Evolutionary conservation across 2,888 invertebrate genomes (phyloP).

Genomic region (Agrochola lychnidis): DNA sequence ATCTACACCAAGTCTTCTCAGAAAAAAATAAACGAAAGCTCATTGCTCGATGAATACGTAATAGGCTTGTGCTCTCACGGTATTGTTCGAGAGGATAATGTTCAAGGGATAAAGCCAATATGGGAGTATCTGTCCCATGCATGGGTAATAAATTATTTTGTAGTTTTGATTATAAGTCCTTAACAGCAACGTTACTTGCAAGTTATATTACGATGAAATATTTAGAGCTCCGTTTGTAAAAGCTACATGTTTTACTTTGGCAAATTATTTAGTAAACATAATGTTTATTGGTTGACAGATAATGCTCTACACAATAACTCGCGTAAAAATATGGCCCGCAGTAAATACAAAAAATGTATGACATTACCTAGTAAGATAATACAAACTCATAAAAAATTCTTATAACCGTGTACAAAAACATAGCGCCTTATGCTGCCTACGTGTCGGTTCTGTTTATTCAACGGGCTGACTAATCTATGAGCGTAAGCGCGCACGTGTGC

Average conservation of each 20-base stretch:
- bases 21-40: constrained; percentile 82
- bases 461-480: constrained; percentile 75
- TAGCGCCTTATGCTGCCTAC: constrained; percentile 61
- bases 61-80: constrained; percentile 74
- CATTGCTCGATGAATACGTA: constrained; percentile 81
- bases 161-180: constrained; percentile 21
- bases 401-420: constrained; percentile 44
- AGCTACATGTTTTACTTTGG: background rate
- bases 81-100: constrained; percentile 70
- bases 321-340: constrained; percentile 9
- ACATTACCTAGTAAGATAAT: constrained; percentile 32
- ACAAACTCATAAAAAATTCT: constrained; percentile 38
- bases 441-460: constrained; percentile 80
- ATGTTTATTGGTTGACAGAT: background rate
- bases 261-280: constrained; percentile 1
- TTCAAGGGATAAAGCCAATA: constrained; percentile 62
- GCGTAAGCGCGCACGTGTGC: constrained; percentile 83
- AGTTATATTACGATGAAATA: background rate
- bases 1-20: constrained; percentile 74
- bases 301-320: background rate
- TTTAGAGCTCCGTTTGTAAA: background rate
- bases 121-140: constrained; percentile 56
- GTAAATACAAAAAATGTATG: constrained; percentile 31
- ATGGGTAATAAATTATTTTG: constrained; percentile 53
- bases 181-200: background rate